These are phyloP conservation scores for Maconellicoccus hirsutus DNA, from an alignment of 1,140 invertebrate genomes.

Conservation along the genomic window DNA sequence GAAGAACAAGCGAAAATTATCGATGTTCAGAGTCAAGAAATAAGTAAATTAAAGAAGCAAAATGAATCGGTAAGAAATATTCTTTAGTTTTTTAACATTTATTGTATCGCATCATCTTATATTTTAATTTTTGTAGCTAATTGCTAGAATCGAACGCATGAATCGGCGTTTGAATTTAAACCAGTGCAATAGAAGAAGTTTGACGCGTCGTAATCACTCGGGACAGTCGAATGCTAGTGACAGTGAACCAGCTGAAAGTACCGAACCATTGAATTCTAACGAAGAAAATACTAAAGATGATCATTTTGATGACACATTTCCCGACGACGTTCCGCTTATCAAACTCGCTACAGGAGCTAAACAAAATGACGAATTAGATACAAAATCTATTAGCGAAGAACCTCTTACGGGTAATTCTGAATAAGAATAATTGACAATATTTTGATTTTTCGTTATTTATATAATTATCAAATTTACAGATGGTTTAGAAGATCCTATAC, in stretches of 20 bases:
- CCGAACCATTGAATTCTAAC: not conserved
- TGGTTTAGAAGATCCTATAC: not conserved
- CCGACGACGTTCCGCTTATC: not conserved
- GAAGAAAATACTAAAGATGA: not conserved
- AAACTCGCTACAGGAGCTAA: not conserved
- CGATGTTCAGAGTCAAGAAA: conserved; percentile 9
- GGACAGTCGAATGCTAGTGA: not conserved
- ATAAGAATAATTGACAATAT: too few species aligned
- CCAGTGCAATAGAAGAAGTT: not conserved
- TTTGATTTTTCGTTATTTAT: too few species aligned
- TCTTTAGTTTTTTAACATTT: not conserved
- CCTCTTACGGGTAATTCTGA: too few species aligned
- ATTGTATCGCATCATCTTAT: not conserved
- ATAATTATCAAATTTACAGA: not conserved
- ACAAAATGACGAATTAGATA: not conserved
- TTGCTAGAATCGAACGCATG: not conserved
- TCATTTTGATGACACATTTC: not conserved
- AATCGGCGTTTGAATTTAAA: not conserved
- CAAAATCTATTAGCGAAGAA: not conserved
- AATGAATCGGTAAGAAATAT: not conserved
- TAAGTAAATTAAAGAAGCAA: conserved; percentile 1
- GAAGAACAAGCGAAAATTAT: conserved; percentile 16
- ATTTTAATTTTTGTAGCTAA: not conserved
- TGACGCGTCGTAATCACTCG: not conserved
- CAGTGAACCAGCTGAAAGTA: not conserved